Evolutionary conservation across 2,797 vertebrate genomes (phyloP).

Genomic region (Tapera naevia): DNA sequence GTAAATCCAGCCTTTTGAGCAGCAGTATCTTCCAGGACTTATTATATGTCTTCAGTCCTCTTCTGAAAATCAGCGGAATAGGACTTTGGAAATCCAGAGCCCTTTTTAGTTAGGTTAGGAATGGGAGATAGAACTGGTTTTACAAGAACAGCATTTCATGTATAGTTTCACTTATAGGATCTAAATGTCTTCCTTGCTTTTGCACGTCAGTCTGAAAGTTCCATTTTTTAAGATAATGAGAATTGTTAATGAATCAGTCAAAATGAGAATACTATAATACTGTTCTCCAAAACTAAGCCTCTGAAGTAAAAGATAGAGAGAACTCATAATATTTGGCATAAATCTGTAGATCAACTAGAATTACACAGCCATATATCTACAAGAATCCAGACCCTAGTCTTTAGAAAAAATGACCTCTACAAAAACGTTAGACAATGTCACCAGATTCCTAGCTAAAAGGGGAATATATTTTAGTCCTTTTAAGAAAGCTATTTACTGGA

Average conservation of each 20-base stretch:
- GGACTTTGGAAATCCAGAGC: background rate
- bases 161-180: background rate
- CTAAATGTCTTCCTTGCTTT: background rate
- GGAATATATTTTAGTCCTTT: background rate
- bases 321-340: background rate
- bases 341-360: background rate
- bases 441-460: background rate
- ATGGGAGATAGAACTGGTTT: background rate
- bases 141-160: background rate
- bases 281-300: background rate
- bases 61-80: background rate
- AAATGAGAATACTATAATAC: background rate
- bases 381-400: background rate
- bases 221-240: background rate
- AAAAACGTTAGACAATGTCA: background rate
- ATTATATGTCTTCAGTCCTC: background rate
- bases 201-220: background rate
- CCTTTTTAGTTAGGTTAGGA: background rate
- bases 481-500: background rate
- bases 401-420: background rate
- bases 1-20: background rate
- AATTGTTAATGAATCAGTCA: background rate
- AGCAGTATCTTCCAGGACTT: background rate
- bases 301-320: background rate
- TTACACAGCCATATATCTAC: background rate